Evolutionary conservation across 2,888 invertebrate genomes (phyloP).

Genomic region (Hecatera dysodea): DNA sequence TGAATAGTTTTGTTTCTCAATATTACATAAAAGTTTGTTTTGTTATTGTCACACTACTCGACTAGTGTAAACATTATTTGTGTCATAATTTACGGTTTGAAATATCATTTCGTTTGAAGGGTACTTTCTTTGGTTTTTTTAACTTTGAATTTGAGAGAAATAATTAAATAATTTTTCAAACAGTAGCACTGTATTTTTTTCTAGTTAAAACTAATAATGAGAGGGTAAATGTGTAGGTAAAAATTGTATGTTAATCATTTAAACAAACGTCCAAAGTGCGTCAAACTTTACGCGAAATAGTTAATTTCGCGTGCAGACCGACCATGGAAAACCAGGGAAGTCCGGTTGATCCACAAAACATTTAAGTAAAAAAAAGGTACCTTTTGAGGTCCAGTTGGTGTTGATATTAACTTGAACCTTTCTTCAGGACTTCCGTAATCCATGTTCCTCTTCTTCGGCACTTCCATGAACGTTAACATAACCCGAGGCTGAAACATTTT

Average conservation of each 20-base stretch:
- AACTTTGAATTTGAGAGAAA: not conserved
- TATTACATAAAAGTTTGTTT: constrained; percentile 32
- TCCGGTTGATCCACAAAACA: not conserved
- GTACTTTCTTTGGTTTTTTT: no score
- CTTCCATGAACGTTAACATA: constrained; percentile 64
- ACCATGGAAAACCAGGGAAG: not conserved
- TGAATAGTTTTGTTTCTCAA: constrained; percentile 67
- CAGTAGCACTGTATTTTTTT: constrained; percentile 37
- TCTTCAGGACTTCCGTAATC: constrained; percentile 48
- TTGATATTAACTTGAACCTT: constrained; percentile 48
- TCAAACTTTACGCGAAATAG: not conserved
- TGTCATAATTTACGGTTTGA: constrained; percentile 36
- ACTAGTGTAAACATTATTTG: constrained; percentile 27
- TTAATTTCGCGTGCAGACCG: not conserved
- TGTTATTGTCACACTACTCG: constrained; percentile 16
- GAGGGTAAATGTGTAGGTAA: no score
- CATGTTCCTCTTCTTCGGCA: constrained; percentile 53
- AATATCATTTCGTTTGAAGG: not conserved
- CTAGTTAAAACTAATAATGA: no score
- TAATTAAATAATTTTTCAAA: constrained; percentile 8
- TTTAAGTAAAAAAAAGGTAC: constrained; percentile 13
- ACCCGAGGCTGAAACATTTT: constrained; percentile 69
- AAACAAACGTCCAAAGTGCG: not conserved
- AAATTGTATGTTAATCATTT: not conserved
- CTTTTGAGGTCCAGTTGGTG: constrained; percentile 28